Percentiles rank a stretch among this genome's conserved stretches.
Conservation (phyloP, 1,140 invertebrate species). For the Phortica variegata region DNA sequence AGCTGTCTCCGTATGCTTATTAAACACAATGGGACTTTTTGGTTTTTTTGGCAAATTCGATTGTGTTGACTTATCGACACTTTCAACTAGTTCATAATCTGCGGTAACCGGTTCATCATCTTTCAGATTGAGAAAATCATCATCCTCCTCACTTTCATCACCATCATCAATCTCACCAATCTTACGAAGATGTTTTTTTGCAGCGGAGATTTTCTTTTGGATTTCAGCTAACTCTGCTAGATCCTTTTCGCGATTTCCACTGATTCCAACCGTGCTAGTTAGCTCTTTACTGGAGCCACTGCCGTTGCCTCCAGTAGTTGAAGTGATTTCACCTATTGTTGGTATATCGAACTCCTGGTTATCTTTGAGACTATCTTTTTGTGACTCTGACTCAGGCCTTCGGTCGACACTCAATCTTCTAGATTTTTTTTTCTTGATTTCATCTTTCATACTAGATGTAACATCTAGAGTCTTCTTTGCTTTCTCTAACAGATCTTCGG, state of each 20-base stretch:
- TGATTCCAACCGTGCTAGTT: background rate
- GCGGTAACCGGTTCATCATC: conserved; percentile 47
- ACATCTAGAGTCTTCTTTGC: conserved; percentile 45
- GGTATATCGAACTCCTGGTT: conserved; percentile 58
- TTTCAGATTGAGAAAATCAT: conserved; percentile 65
- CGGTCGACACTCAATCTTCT: conserved; percentile 45
- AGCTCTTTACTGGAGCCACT: conserved; percentile 3
- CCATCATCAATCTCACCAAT: conserved; percentile 38
- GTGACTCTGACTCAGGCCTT: too few species aligned
- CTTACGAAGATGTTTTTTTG: conserved; percentile 57
- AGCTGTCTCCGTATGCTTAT: conserved; percentile 8
- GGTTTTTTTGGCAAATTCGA: conserved; percentile 10
- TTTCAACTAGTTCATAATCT: too few species aligned
- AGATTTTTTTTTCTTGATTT: conserved; percentile 48
- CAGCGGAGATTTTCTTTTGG: conserved; percentile 59
- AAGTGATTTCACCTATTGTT: conserved; percentile 57
- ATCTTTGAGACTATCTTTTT: too few species aligned
- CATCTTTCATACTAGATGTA: conserved; percentile 32
- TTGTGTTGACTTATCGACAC: background rate
- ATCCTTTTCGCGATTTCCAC: conserved; percentile 51
- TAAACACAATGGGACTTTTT: conserved; percentile 51
- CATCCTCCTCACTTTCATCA: conserved; percentile 59
- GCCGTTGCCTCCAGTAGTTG: conserved; percentile 19
- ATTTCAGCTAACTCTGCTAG: conserved; percentile 39
- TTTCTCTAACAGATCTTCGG: conserved; percentile 59